Conservation (phyloP, 2,113 vertebrate species). For the Dromaius novaehollandiae region DNA sequence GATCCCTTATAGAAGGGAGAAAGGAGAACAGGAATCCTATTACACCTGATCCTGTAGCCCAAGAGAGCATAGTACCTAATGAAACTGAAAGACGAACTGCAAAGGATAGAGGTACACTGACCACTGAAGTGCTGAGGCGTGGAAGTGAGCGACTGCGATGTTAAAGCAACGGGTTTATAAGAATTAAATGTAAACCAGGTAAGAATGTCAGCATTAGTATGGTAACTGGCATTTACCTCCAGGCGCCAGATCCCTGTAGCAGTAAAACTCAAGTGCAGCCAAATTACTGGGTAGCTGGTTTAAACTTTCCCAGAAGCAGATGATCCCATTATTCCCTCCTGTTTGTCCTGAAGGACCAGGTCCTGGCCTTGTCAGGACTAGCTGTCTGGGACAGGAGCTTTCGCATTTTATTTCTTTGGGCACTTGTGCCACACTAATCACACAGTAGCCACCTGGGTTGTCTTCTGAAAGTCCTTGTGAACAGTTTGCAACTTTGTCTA, state of each 20-base stretch:
- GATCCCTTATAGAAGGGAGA: neutral
- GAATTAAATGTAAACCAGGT: neutral
- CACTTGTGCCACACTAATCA: neutral
- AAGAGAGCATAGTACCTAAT: rapidly evolving
- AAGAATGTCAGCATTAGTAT: neutral
- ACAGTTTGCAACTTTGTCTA: neutral
- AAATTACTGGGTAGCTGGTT: neutral
- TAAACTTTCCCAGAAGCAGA: neutral
- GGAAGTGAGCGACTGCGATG: neutral
- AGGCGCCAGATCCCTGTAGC: rapidly evolving
- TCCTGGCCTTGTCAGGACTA: neutral
- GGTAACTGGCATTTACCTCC: neutral
- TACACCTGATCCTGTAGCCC: neutral
- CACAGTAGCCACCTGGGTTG: neutral
- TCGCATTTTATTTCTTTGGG: neutral
- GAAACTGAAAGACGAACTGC: neutral
- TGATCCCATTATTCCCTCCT: neutral
- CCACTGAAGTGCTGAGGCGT: neutral
- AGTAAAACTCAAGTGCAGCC: neutral
- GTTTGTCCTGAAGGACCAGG: neutral
- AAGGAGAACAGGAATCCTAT: neutral
- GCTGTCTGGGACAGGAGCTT: neutral
- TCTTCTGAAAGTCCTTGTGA: neutral
- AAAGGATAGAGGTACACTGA: neutral
- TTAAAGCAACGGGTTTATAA: rapidly evolving